Percentiles rank a stretch among this genome's conserved stretches.
Conservation (phyloP, 2,888 invertebrate genomes). For the Acleris holmiana region DNA sequence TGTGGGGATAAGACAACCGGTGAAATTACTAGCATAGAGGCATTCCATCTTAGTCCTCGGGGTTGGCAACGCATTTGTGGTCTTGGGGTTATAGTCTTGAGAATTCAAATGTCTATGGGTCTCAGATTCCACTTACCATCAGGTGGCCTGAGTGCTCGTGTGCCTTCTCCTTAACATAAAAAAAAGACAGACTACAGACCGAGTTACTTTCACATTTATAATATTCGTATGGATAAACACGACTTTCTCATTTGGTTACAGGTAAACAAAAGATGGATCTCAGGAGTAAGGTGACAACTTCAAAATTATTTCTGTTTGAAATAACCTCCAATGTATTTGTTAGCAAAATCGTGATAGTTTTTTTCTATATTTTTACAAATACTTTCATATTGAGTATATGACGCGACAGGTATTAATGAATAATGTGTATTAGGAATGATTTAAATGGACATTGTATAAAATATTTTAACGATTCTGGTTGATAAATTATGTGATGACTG, state of each 20-base stretch:
- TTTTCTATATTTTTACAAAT: conserved; percentile 43
- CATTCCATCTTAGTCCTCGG: too few relatives aligned
- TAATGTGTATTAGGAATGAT: conserved; percentile 36
- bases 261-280: conserved; percentile 3
- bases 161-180: too few relatives aligned
- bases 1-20: too few relatives aligned
- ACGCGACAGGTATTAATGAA: conserved; percentile 40
- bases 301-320: conserved; percentile 9
- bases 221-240: too few relatives aligned
- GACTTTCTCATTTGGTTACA: neutral
- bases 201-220: too few relatives aligned
- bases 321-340: neutral
- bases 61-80: too few relatives aligned
- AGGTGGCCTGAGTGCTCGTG: too few relatives aligned
- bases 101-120: too few relatives aligned
- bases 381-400: conserved; percentile 66
- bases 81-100: too few relatives aligned
- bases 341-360: conserved; percentile 30
- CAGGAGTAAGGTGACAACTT: neutral
- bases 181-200: too few relatives aligned
- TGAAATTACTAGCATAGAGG: too few relatives aligned
- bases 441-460: conserved; percentile 47
- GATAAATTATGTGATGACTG: conserved; percentile 44
- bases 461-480: conserved; percentile 44
- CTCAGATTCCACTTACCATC: too few relatives aligned